Percentiles rank a stretch among this genome's conserved stretches.
Evolutionary conservation across 2,113 vertebrate species (phyloP).

Genomic region (Athene cunicularia): DNA sequence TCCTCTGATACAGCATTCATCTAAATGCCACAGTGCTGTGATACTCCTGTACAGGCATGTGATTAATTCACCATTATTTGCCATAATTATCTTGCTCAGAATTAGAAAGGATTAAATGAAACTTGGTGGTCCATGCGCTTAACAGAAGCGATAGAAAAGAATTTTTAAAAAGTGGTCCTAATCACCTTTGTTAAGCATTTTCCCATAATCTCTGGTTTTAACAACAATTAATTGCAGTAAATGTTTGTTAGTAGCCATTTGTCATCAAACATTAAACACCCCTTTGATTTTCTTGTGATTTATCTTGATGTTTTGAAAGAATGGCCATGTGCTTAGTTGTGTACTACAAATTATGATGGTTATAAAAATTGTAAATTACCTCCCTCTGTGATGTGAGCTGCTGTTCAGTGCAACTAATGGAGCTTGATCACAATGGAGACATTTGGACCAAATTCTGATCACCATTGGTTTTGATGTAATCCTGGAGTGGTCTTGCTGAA

Average conservation of each 20-base stretch:
- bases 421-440: neutral
- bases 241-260: conserved; percentile 24
- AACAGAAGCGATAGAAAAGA: neutral
- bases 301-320: conserved; percentile 36
- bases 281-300: conserved; percentile 34
- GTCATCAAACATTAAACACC: neutral
- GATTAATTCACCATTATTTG: conserved; percentile 64
- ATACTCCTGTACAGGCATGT: conserved; percentile 50
- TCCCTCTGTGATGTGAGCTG: neutral
- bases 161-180: conserved; percentile 8
- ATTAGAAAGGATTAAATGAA: conserved; percentile 57
- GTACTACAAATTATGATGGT: conserved; percentile 6
- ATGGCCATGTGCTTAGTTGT: conserved; percentile 8
- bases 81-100: conserved; percentile 49
- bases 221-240: neutral
- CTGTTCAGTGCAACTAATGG: neutral
- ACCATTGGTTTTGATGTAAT: neutral
- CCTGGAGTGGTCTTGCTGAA: neutral
- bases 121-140: conserved; percentile 47
- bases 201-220: conserved; percentile 8
- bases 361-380: conserved; percentile 40
- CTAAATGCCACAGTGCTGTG: conserved; percentile 35
- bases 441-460: neutral
- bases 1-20: conserved; percentile 29
- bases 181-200: conserved; percentile 15